phyloP scores from a whole-genome alignment of 2,113 vertebrate genomes.

The Callopanchax toddi region DNA sequence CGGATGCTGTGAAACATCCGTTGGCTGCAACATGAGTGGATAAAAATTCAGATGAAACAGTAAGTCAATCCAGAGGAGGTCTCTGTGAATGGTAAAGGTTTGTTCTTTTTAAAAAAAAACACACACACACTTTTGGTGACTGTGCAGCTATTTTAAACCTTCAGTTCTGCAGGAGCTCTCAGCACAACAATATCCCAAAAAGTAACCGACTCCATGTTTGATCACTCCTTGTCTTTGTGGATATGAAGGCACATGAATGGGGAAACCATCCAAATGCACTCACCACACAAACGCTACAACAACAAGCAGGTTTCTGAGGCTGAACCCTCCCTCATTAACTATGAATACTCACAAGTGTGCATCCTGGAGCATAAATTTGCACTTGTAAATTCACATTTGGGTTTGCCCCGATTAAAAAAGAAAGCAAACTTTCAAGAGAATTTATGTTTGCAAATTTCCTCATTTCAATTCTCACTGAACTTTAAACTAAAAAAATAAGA shows the following conservation, averaged over 20 bases:
- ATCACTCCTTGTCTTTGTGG: slow-evolving; percentile 59
- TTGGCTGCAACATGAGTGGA: not conserved
- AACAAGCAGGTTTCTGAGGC: not conserved
- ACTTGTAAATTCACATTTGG: not conserved
- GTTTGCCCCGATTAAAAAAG: slow-evolving; percentile 4
- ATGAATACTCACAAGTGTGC: not conserved
- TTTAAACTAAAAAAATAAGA: slow-evolving; percentile 28
- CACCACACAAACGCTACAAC: not conserved
- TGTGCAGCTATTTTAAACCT: slow-evolving; percentile 24
- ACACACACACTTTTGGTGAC: slow-evolving; percentile 18
- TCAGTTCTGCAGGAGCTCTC: not conserved
- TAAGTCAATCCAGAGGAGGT: not conserved
- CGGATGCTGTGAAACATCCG: too few species aligned
- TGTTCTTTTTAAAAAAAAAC: not conserved
- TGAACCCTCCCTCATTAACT: not conserved
- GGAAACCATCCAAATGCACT: slow-evolving; percentile 9
- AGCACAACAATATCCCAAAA: slow-evolving; percentile 1
- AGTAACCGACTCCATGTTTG: slow-evolving; percentile 27
- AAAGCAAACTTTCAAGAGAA: slow-evolving; percentile 22
- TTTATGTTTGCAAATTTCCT: slow-evolving; percentile 13
- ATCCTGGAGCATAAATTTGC: not conserved
- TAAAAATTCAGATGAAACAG: not conserved
- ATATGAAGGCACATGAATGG: slow-evolving; percentile 28
- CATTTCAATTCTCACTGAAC: slow-evolving; percentile 23
- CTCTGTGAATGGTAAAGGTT: slow-evolving; percentile 9